phyloP scores from a whole-genome alignment of 2,888 invertebrate species.

The Phortica okadai region DNA sequence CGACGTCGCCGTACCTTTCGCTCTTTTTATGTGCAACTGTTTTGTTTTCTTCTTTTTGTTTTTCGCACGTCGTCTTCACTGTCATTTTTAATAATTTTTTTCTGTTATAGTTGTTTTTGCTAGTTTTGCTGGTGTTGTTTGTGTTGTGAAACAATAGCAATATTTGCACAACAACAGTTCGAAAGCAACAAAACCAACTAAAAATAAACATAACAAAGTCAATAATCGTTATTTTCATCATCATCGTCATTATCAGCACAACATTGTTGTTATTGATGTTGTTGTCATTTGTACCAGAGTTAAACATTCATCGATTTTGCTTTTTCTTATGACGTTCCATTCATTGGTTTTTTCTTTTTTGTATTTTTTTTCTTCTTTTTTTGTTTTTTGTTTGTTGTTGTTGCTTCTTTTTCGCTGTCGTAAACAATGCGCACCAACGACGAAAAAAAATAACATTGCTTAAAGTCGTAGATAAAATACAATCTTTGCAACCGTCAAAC shows the following conservation, averaged over 20 bases:
- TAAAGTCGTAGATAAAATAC: no score
- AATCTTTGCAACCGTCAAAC: slow-evolving; percentile 8
- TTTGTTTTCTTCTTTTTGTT: not conserved
- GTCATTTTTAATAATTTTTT: not conserved
- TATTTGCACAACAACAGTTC: slow-evolving; percentile 17
- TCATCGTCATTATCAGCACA: not conserved
- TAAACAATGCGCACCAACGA: not conserved
- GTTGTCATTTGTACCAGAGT: not conserved
- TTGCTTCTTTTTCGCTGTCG: not conserved
- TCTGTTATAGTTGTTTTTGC: slow-evolving; percentile 3
- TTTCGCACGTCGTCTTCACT: not conserved
- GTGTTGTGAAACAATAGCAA: slow-evolving; percentile 7
- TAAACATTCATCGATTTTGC: slow-evolving; percentile 24
- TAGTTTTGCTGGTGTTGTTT: not conserved
- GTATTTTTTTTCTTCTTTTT: not conserved
- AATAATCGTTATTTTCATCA: not conserved
- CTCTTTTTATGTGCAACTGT: not conserved
- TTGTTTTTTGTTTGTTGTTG: not conserved
- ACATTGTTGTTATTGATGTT: not conserved
- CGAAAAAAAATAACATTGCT: not conserved
- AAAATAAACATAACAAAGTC: slow-evolving; percentile 1
- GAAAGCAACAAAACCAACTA: slow-evolving; percentile 1
- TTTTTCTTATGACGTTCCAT: not conserved
- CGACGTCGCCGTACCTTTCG: not conserved
- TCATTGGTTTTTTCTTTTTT: not conserved